phyloP scores from a whole-genome alignment of 2,797 vertebrate genomes.

The Enteromius unitaeniatus region DNA sequence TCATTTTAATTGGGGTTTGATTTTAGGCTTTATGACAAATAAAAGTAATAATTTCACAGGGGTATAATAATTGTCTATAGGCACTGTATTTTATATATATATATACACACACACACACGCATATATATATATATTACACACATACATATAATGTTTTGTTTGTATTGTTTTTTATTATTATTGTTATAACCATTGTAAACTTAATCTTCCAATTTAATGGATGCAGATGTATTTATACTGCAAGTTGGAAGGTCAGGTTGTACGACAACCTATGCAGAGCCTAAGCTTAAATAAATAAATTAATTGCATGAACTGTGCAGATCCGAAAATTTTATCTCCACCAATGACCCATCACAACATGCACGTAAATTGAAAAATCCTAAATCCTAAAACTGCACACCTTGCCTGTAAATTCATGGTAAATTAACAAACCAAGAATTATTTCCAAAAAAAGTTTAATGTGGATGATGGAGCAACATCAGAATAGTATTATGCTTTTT shows the following conservation, averaged over 20 bases:
- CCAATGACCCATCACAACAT: too few relatives aligned
- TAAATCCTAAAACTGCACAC: background rate
- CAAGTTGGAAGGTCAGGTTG: background rate
- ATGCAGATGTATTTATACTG: background rate
- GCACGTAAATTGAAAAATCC: too few relatives aligned
- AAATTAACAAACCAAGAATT: conserved; percentile 7
- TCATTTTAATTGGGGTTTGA: too few relatives aligned
- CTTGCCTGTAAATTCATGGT: background rate
- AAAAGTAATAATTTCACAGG: too few relatives aligned
- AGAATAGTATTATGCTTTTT: background rate
- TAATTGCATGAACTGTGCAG: background rate
- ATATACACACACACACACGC: too few relatives aligned
- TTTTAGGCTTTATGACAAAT: too few relatives aligned
- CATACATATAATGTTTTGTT: too few relatives aligned
- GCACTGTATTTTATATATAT: too few relatives aligned
- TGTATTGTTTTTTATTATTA: too few relatives aligned
- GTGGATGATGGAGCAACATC: background rate
- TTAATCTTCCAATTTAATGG: background rate
- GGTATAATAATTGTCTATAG: too few relatives aligned
- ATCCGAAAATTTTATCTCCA: background rate
- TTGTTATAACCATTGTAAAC: background rate
- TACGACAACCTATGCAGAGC: background rate
- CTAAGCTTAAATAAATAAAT: background rate
- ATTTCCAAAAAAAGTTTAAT: conserved; percentile 2
- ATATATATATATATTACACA: too few relatives aligned